Evolutionary conservation across 2,888 invertebrate species (phyloP), one percentile per base, ranked within the genome.

Genomic region (Phalera bucephala): DNA sequence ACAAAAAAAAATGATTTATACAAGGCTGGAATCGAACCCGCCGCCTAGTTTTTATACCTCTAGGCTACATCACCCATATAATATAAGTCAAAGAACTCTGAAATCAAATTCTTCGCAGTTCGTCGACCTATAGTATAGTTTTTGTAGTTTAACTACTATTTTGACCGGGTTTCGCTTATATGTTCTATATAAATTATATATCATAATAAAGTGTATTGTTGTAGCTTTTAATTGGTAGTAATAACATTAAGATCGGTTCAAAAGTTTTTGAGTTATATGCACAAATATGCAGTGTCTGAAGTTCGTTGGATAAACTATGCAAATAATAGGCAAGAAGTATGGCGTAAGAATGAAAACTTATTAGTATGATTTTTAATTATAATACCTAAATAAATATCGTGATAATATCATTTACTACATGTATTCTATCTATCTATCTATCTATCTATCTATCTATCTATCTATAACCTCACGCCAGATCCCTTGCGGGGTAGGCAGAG

Each of bases 41-140:
- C 7, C n/a, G 8, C 6, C 8, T 8, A 2, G 12, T 13, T 13
- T 26, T 17, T 12, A 4, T 11, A 25, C 25, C 38, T 20, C 31
- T 36, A 49, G 33, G 34, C 14, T 7, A 11, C 4, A 31, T 14
- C 27, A 31, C 44, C 39, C 12, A 44, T 36, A 36, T n/a, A 39
- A 8, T 7, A 20, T 23, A 6, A 17, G 39, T 37, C 50, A 14
- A 27, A 23, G 34, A 50, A 31, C 45, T 1, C 10, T 8, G 6
- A 26, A 23, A 28, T 28, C 9, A 30, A 33, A 37, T 40, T 49
- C 45, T 34, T 36, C 11, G 3, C 13, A 6, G 31, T 15, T 4
- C 37, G 31, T 25, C 11, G 9, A 44, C 33, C 20, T 22, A 1
- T 10, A 17, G 26, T 21, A 23, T 21, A 32, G 27, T 8, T 14